Evolutionary conservation across 2,797 vertebrate species (phyloP).

Genomic region (Kryptolebias ocellatus): DNA sequence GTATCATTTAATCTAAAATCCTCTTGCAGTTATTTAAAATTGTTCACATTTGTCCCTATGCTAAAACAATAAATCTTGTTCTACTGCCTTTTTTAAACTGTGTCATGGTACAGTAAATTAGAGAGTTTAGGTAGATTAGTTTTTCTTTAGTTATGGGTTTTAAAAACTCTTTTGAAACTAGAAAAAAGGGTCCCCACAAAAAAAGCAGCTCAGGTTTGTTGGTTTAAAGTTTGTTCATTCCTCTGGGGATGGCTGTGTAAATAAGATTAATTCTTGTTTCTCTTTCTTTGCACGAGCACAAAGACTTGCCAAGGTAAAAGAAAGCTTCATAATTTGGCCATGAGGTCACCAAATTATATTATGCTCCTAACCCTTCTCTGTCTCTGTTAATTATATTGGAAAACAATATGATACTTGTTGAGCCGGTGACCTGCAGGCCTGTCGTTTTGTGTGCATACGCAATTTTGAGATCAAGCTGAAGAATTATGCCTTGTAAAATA

Average conservation of each 20-base stretch:
- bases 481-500: conserved; percentile 78
- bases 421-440: conserved; percentile 89
- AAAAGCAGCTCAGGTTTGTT: conserved; percentile 86
- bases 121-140: conserved; percentile 68
- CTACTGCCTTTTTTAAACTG: conserved; percentile 45
- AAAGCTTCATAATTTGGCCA: conserved; percentile 91
- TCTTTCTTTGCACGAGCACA: conserved; percentile 84
- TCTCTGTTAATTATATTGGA: conserved; percentile 89
- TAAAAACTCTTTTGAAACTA: conserved; percentile 73
- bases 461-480: conserved; percentile 84
- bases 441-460: conserved; percentile 85
- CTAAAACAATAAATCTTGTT: conserved; percentile 50
- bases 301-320: conserved; percentile 87
- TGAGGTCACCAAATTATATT: conserved; percentile 93
- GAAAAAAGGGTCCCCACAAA: conserved; percentile 81
- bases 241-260: conserved; percentile 90
- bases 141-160: conserved; percentile 69
- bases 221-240: conserved; percentile 82
- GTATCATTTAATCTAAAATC: too few species aligned
- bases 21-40: too few species aligned
- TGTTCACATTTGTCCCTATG: conserved; percentile 18
- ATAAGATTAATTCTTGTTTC: conserved; percentile 89
- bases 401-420: conserved; percentile 90
- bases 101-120: conserved; percentile 48
- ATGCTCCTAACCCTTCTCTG: conserved; percentile 89